Percentiles rank a stretch among this genome's conserved stretches.
These are phyloP conservation scores for Labeo catla DNA, from an alignment of 2,113 vertebrate genomes.

Conservation along the genomic window DNA sequence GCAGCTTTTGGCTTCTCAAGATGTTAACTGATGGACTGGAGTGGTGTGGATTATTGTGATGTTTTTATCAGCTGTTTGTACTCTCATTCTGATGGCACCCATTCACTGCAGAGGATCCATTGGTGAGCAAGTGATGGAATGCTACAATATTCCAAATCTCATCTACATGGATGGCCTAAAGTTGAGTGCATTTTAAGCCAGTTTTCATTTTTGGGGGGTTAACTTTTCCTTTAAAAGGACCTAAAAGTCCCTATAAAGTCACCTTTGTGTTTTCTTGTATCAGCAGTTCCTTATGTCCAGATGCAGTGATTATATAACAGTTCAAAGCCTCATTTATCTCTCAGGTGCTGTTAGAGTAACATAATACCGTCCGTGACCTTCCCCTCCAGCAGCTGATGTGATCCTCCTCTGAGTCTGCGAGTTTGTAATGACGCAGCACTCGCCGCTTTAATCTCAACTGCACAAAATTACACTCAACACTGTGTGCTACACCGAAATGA, in stretches of 20 bases:
- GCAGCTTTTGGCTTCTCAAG: too few relatives aligned
- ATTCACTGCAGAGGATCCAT: neutral
- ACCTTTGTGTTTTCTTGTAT: neutral
- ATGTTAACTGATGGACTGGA: too few relatives aligned
- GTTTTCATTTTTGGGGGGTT: neutral
- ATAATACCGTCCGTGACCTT: neutral
- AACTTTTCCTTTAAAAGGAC: neutral
- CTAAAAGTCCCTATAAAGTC: neutral
- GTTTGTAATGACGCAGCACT: neutral
- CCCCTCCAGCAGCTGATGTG: neutral
- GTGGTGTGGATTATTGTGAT: too few relatives aligned
- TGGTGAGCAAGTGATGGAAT: neutral
- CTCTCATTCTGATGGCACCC: too few relatives aligned
- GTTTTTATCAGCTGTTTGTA: too few relatives aligned
- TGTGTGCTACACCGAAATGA: neutral
- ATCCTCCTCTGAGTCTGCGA: neutral
- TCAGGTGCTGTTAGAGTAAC: neutral
- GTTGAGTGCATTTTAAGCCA: neutral
- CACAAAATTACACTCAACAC: neutral
- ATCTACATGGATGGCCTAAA: neutral
- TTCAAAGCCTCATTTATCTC: neutral
- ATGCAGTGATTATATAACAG: conserved; percentile 7
- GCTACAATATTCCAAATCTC: neutral
- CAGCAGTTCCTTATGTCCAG: neutral
- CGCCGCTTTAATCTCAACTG: neutral